Evolutionary conservation across 2,113 vertebrate genomes (phyloP).

Genomic region (Sialia sialis): DNA sequence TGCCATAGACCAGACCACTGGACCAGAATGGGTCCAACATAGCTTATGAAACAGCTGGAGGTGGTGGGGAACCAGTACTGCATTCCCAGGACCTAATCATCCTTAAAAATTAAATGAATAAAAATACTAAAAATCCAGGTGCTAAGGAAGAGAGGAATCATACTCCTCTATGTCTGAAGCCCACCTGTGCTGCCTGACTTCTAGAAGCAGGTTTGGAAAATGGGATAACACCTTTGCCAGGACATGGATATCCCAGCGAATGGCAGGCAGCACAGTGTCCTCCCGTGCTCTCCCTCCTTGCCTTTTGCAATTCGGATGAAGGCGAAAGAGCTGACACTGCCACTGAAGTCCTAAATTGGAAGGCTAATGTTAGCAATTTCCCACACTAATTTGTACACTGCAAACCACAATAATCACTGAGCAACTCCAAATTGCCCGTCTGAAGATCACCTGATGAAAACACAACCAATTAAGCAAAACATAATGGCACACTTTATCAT

Average conservation of each 20-base stretch:
- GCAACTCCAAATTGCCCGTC: neutral
- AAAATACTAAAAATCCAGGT: neutral
- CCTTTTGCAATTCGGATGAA: rapidly evolving
- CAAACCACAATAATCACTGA: neutral
- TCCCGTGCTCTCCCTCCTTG: neutral
- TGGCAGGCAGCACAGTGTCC: rapidly evolving
- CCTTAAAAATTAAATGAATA: neutral
- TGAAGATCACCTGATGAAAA: slow-evolving; percentile 21
- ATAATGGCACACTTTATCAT: neutral
- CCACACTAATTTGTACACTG: slow-evolving; percentile 18
- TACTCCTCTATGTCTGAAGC: rapidly evolving
- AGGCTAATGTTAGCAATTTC: neutral
- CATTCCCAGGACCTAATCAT: neutral
- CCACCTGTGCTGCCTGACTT: too few relatives aligned
- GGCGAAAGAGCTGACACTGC: rapidly evolving
- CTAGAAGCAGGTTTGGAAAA: neutral
- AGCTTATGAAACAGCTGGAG: neutral
- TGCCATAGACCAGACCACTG: too few relatives aligned
- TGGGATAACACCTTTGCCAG: neutral
- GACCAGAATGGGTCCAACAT: rapidly evolving
- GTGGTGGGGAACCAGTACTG: neutral
- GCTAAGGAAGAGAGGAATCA: neutral
- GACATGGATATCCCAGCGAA: rapidly evolving
- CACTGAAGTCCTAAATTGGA: neutral
- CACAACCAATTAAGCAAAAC: neutral